A percentile compares a stretch with the other conserved stretches of the same genome.
Evolutionary conservation across 2,113 vertebrate species (phyloP).

Genomic region (Apodemus speciosus): DNA sequence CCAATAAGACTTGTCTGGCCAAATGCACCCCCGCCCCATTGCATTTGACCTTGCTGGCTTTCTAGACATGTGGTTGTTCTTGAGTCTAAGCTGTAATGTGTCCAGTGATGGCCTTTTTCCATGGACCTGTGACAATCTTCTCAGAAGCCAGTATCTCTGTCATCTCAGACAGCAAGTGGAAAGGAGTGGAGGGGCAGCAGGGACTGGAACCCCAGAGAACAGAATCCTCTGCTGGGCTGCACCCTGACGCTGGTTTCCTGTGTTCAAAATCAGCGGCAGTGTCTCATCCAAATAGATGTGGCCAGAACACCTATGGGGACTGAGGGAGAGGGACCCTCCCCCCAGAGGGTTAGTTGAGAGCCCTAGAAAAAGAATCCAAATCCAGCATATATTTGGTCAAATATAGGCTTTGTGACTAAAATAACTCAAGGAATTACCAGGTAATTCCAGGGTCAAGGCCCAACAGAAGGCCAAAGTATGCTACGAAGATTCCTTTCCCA

Average conservation of each 20-base stretch:
- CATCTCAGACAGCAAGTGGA: not conserved
- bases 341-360: not conserved
- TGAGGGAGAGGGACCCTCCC: no score
- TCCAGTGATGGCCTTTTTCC: constrained; percentile 31
- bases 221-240: not conserved
- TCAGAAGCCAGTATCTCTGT: not conserved
- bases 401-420: not conserved
- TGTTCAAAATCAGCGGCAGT: not conserved
- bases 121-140: constrained; percentile 13
- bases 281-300: not conserved
- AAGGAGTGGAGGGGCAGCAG: not conserved
- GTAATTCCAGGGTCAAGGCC: constrained; percentile 14
- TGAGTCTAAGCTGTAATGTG: not conserved
- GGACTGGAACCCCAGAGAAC: not conserved
- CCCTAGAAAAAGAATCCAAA: not conserved
- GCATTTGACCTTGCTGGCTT: constrained; percentile 22
- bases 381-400: not conserved
- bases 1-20: not conserved
- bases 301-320: not conserved
- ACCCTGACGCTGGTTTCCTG: not conserved
- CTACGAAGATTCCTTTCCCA: constrained; percentile 61
- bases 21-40: not conserved
- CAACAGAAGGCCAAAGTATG: not conserved
- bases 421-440: constrained; percentile 5
- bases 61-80: not conserved